phyloP scores from a whole-genome alignment of 2,113 vertebrate genomes.

The Myiopsitta monachus region DNA sequence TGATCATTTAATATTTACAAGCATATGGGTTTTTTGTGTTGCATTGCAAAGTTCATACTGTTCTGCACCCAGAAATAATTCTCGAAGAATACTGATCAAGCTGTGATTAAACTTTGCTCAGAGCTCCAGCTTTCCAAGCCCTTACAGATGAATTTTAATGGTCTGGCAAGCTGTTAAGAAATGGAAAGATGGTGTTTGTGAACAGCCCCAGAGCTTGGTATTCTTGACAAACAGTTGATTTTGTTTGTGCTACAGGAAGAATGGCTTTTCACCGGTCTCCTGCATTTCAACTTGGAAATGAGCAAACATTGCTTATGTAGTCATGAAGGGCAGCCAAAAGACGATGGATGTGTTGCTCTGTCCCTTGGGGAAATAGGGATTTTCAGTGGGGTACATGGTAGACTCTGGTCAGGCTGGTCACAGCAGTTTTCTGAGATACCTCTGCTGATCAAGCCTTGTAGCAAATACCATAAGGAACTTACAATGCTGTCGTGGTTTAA shows the following conservation, averaged over 20 bases:
- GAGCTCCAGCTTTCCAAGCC: not conserved
- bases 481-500: not conserved
- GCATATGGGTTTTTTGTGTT: not conserved
- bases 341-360: not conserved
- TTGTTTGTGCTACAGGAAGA: not conserved
- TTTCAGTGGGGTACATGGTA: not conserved
- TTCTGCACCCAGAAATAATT: conserved; percentile 45
- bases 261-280: not conserved
- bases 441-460: not conserved
- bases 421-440: not conserved
- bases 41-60: not conserved
- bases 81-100: conserved; percentile 21
- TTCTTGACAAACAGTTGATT: not conserved
- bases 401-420: not conserved
- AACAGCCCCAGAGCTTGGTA: not conserved
- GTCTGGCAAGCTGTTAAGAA: conserved; percentile 17
- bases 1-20: conserved; percentile 4
- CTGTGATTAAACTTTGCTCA: conserved; percentile 7
- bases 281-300: not conserved
- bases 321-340: not conserved
- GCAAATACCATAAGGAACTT: not conserved
- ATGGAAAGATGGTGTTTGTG: not conserved
- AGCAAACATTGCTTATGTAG: not conserved
- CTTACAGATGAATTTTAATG: not conserved
- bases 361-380: not conserved